A percentile compares a stretch with the other conserved stretches of the same genome.
Conservation (phyloP, 2,113 vertebrate genomes). For the Hassar affinis region DNA sequence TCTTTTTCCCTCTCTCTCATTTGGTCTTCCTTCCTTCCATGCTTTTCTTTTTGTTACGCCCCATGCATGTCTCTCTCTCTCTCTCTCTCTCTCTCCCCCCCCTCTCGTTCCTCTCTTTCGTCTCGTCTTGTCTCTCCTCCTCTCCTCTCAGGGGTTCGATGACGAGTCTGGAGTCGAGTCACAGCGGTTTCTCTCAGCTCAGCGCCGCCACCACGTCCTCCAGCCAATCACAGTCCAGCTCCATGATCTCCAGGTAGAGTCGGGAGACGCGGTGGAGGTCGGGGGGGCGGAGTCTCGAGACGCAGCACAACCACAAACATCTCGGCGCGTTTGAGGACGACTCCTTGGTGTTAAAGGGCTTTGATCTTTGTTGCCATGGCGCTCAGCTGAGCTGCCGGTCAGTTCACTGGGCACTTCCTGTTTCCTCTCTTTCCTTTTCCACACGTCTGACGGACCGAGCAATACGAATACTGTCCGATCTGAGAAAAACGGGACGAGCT, state of each 20-base stretch:
- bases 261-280: not conserved
- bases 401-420: slow-evolving; percentile 41
- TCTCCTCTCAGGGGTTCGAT: slow-evolving; percentile 86
- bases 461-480: slow-evolving; percentile 21
- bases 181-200: slow-evolving; percentile 98
- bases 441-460: slow-evolving; percentile 7
- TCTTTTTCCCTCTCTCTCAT: not conserved
- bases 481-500: slow-evolving; percentile 57
- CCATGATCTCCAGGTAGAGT: slow-evolving; percentile 95
- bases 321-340: slow-evolving; percentile 20
- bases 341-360: slow-evolving; percentile 65
- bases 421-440: not conserved
- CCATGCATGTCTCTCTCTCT: too few relatives aligned
- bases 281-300: not conserved
- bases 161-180: slow-evolving; percentile 97
- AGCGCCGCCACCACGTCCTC: slow-evolving; percentile 93
- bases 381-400: slow-evolving; percentile 50
- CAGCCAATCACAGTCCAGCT: slow-evolving; percentile 92
- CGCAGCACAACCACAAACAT: slow-evolving; percentile 43
- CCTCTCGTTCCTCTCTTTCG: not conserved
- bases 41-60: not conserved
- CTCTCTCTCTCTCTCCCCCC: not conserved
- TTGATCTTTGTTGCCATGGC: slow-evolving; percentile 34
- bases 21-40: not conserved
- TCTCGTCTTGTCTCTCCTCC: not conserved